Conservation (phyloP, 2,113 vertebrate species). For the Macquaria australasica region DNA sequence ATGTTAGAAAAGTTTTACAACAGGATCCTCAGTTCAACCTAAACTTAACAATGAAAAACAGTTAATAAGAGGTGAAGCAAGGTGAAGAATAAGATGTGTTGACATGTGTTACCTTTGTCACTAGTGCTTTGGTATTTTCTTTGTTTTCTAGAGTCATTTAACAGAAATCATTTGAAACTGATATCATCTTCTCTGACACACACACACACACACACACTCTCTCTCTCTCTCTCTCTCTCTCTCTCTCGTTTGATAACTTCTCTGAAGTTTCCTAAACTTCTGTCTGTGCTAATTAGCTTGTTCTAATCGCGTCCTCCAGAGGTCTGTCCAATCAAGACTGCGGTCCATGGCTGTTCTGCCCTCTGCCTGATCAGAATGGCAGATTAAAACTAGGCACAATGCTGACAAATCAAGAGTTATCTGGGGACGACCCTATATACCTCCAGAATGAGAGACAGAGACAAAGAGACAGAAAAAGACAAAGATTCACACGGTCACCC, state of each 20-base stretch:
- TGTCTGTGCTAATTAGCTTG: constrained; percentile 76
- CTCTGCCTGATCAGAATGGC: constrained; percentile 58
- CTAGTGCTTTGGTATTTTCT: background rate
- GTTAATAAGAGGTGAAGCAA: background rate
- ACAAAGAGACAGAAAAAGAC: constrained; percentile 23
- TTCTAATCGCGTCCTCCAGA: constrained; percentile 78
- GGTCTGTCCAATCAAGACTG: constrained; percentile 73
- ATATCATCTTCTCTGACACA: constrained; percentile 5
- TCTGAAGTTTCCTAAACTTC: constrained; percentile 69
- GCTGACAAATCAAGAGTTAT: constrained; percentile 52
- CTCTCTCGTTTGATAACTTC: constrained; percentile 49
- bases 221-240: background rate
- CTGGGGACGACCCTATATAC: background rate
- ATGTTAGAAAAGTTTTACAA: background rate
- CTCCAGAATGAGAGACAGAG: constrained; percentile 3
- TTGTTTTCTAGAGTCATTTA: background rate
- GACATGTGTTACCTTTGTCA: background rate
- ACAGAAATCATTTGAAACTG: background rate
- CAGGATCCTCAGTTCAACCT: background rate
- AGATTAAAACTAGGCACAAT: constrained; percentile 50
- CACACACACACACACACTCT: background rate
- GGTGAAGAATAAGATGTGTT: background rate
- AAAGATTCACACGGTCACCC: background rate
- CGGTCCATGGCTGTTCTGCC: constrained; percentile 50
- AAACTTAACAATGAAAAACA: background rate